Base-by-base conservation (phyloP, 2,113 vertebrate genomes). In the Bubalus kerabau region DNA sequence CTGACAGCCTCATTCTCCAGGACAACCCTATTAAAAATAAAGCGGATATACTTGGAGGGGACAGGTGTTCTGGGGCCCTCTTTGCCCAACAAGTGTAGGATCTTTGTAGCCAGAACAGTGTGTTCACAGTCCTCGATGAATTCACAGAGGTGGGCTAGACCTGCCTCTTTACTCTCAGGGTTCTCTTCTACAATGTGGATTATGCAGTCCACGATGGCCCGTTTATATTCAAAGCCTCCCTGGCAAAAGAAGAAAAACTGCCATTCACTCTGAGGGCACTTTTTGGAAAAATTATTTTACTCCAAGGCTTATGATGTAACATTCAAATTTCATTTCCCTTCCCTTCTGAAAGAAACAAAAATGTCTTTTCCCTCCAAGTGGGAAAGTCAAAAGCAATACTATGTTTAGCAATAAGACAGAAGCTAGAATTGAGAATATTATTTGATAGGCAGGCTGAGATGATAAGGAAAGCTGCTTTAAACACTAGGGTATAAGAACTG, bases 51-150 rank as follows among this genome's bases (percentile, higher is more conserved):
- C 97, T 99, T 99, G 98, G 99, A 99, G 0, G 99, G 99, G 3
- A 99, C 98, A 0, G 99, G 99, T 0, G 99, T 99, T 94, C 99
- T 99, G 0, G 99, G 99, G 0, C 99, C 99, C 97, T 99, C 99
- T 98, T 99, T 99, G 90, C 99, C 99, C 98, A 99, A 98, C 81
- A 99, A 98, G 97, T 99, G 99, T 87, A 99, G 99, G 98, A 99
- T 99, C 98, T 99, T 99, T 4, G 99, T 99, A 96, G 99, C 99
- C 50, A 99, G 98, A 60, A 99, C 99, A 0, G 99, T 99, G 97
- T 99, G 99, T 91, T 99, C 99, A 0, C 99, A 99, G 98, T 99
- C 99, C 97, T 99, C 99, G 1, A 99, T 99, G 98, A 99, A 99
- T 98, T 99, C 99, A 0, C 99, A 99, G 52, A 99, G 99, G 98